These are phyloP conservation scores for Alauda arvensis DNA, from an alignment of 2,797 vertebrate genomes.

Conservation along the genomic window DNA sequence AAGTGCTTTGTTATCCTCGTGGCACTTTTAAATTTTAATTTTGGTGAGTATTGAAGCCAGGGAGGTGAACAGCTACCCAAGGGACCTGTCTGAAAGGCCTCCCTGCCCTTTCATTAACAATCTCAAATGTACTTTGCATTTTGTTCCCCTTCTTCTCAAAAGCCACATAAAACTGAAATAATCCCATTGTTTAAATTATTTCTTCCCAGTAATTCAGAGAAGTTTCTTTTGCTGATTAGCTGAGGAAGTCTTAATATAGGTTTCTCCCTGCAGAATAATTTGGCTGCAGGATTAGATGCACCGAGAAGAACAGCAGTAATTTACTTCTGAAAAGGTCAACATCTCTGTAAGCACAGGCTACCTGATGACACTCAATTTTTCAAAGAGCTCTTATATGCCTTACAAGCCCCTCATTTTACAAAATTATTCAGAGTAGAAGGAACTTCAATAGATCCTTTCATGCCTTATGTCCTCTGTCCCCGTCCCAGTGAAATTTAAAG, in stretches of 20 bases:
- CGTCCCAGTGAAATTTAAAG: background rate
- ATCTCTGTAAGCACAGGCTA: slow-evolving; percentile 39
- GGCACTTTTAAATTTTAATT: background rate
- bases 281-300: slow-evolving; percentile 42
- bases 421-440: background rate
- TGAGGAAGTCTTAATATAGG: background rate
- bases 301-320: slow-evolving; percentile 6
- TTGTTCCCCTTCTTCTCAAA: background rate
- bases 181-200: slow-evolving; percentile 4
- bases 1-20: background rate
- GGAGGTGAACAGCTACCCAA: background rate
- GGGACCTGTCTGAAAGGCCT: background rate
- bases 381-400: slow-evolving; percentile 14
- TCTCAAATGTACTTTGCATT: background rate
- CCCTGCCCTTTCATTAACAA: background rate
- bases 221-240: slow-evolving; percentile 20
- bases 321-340: slow-evolving; percentile 44
- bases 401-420: background rate
- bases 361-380: slow-evolving; percentile 24
- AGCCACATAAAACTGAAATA: background rate
- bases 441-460: background rate
- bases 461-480: background rate
- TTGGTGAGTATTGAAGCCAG: background rate
- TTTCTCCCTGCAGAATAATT: slow-evolving; percentile 9
- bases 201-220: background rate